A percentile compares a stretch with the other conserved stretches of the same genome.
Conservation (phyloP, 2,888 invertebrate genomes). For the Athalia circularis region DNA sequence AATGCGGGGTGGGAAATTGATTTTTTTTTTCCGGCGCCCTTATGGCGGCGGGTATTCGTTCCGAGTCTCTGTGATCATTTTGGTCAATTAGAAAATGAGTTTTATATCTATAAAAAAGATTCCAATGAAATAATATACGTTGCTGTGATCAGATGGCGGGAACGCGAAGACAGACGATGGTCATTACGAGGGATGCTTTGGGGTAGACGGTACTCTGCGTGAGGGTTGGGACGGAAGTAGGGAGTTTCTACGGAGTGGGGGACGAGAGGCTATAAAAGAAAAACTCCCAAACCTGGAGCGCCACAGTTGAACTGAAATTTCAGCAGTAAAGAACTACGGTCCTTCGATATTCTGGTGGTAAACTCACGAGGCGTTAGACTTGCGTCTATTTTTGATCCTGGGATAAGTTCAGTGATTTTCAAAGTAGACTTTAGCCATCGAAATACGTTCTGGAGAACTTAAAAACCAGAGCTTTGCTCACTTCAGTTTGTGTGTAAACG, state of each 20-base stretch:
- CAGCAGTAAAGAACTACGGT: slow-evolving; percentile 50
- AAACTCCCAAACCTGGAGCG: slow-evolving; percentile 65
- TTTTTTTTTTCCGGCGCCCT: slow-evolving; percentile 5
- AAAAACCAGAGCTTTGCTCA: neutral
- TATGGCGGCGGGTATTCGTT: slow-evolving; percentile 17
- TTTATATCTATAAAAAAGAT: slow-evolving; percentile 61
- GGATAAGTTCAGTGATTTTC: neutral
- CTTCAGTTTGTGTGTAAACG: neutral
- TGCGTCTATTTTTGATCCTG: neutral
- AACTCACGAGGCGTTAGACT: slow-evolving; percentile 34
- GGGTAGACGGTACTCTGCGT: slow-evolving; percentile 48
- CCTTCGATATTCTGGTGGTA: neutral
- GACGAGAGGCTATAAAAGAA: slow-evolving; percentile 68
- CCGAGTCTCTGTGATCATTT: slow-evolving; percentile 38
- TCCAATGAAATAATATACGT: slow-evolving; percentile 66
- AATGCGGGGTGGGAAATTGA: neutral
- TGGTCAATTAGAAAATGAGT: slow-evolving; percentile 45
- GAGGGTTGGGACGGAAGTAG: slow-evolving; percentile 49
- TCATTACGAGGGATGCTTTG: slow-evolving; percentile 72
- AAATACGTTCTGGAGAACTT: neutral
- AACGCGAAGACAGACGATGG: slow-evolving; percentile 56
- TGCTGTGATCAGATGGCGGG: slow-evolving; percentile 66
- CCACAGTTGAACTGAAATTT: slow-evolving; percentile 69
- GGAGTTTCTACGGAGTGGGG: slow-evolving; percentile 58
- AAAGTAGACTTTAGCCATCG: neutral